Conservation (phyloP, 2,797 vertebrate genomes). For the Lagocephalus sceleratus region DNA sequence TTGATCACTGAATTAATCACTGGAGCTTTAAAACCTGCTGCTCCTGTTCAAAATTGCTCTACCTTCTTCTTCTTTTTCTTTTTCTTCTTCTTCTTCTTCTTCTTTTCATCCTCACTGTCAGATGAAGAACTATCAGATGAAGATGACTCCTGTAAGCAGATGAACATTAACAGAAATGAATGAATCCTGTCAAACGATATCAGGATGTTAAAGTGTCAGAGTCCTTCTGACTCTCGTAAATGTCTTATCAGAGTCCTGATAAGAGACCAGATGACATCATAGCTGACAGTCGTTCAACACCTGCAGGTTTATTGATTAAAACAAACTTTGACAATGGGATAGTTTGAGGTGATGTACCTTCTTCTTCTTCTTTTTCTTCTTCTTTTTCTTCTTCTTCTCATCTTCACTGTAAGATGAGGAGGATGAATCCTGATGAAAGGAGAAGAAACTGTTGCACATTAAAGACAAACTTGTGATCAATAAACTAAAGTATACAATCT, state of each 20-base stretch:
- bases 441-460: neutral
- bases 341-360: neutral
- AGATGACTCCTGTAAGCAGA: neutral
- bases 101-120: constrained; percentile 23
- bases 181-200: neutral
- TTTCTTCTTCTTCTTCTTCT: constrained; percentile 46
- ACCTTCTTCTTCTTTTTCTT: constrained; percentile 27
- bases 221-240: constrained; percentile 8
- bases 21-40: neutral
- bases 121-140: neutral
- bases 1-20: no score
- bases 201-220: neutral
- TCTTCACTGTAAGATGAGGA: constrained; percentile 57
- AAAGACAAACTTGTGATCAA: no score
- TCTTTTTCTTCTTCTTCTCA: constrained; percentile 63
- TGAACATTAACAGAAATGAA: neutral
- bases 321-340: neutral
- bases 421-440: constrained; percentile 37
- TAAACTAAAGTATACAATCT: no score
- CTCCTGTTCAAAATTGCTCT: neutral
- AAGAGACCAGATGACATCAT: no score
- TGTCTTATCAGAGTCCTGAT: no score
- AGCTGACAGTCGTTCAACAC: no score
- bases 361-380: constrained; percentile 43
- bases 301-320: no score